Evolutionary conservation across 2,888 invertebrate genomes (phyloP), one percentile per base, ranked within the genome.

Genomic region (Deilephila porcellus): DNA sequence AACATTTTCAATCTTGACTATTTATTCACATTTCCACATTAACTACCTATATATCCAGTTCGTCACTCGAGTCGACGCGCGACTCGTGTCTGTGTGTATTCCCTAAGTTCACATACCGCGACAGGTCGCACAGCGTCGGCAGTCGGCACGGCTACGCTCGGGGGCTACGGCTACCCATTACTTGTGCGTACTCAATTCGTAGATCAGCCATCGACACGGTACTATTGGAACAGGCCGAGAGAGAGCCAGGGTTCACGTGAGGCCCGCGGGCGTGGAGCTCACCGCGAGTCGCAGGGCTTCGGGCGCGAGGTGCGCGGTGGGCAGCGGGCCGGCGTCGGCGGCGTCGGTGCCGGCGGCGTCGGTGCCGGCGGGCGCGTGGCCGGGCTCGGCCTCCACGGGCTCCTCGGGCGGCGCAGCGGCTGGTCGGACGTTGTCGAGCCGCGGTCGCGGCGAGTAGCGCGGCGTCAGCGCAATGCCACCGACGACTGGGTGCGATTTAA

Each of bases 401-500:
- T 91, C 91, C 82, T 92, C 93, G 7, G 93, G 94, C 7, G 94
- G 93, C 78, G 93, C 94, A 77, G 94, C 94, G 76, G 94, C 92
- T 72, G 94, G 94, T 70, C 94, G 88, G 82, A 91, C 90, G 86
- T 91, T 86, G 85, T 94, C 94, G 76, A 91, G 90, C 79, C 94
- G 90, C 78, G 94, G 93, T 71, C 92, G 91, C 86, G 94, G 94
- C 85, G 94, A 93, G 81, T 94, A 94, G 89, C 94, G 93, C 91
- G 94, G 94, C 87, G 94, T 94, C 94, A 94, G 93, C 91, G 94
- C 92, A 87, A 93, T 93, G 83, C 94, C 91, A 83, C 92, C 93
- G 91, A 93, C 90, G 91, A 94, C 93, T 93, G 95, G 93, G 94
- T 94, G 93, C 93, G 94, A 93, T 95, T 95, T 90, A 91, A 92